phyloP scores from a whole-genome alignment of 2,113 vertebrate species.

The Pollimyrus isidori region DNA sequence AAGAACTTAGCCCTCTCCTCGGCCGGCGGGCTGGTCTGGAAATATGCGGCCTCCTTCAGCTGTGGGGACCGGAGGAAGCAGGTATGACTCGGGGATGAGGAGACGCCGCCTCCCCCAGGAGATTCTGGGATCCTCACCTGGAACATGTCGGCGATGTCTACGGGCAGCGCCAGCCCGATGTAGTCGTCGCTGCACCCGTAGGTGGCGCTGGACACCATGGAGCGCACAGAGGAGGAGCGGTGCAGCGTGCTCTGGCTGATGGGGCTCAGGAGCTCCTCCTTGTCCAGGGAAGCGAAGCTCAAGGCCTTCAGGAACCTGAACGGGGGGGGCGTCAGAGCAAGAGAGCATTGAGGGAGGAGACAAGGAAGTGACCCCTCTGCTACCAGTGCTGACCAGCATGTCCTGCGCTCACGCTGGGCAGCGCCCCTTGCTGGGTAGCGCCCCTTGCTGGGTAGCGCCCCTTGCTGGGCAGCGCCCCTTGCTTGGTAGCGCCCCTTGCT shows the following conservation, averaged over 20 bases:
- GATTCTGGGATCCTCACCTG: slow-evolving; percentile 52
- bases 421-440: not conserved
- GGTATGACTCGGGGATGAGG: not conserved
- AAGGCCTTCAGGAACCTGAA: slow-evolving; percentile 78
- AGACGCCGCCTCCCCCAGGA: not conserved
- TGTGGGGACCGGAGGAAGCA: slow-evolving; percentile 32
- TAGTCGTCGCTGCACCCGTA: slow-evolving; percentile 74
- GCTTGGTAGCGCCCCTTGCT: no score
- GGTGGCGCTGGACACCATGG: slow-evolving; percentile 74
- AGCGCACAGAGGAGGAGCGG: slow-evolving; percentile 74
- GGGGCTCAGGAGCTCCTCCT: slow-evolving; percentile 78
- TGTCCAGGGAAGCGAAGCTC: slow-evolving; percentile 77
- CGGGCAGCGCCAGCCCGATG: slow-evolving; percentile 72
- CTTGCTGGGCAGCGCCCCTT: not conserved
- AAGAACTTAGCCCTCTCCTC: slow-evolving; percentile 61
- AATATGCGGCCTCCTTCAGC: slow-evolving; percentile 75
- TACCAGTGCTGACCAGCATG: not conserved
- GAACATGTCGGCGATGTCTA: slow-evolving; percentile 76
- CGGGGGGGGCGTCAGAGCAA: slow-evolving; percentile 37
- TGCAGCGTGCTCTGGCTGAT: slow-evolving; percentile 78
- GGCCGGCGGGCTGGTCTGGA: slow-evolving; percentile 62
- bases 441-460: not conserved
- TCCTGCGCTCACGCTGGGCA: not conserved
- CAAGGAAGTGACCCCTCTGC: not conserved
- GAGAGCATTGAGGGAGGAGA: slow-evolving; percentile 14